phyloP scores from a whole-genome alignment of 2,888 invertebrate species.

The Machimus atricapillus region DNA sequence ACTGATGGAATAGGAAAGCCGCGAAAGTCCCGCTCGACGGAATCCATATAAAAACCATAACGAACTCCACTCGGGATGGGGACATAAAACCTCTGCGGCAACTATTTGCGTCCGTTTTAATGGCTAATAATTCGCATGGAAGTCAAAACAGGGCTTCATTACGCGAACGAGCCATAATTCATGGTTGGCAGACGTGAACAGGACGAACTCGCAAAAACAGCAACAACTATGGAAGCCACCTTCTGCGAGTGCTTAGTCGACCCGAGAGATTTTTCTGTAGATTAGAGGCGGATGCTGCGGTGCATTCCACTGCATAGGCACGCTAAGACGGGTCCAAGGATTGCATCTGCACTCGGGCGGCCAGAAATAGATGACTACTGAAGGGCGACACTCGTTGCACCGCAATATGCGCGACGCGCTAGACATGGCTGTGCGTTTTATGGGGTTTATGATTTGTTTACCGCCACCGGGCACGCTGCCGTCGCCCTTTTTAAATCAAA shows the following conservation, averaged over 20 bases:
- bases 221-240: neutral
- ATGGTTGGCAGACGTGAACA: neutral
- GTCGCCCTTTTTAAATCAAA: neutral
- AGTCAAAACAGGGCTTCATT: slow-evolving; percentile 20
- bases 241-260: neutral
- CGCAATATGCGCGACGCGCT: neutral
- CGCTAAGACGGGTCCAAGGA: neutral
- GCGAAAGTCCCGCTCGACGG: neutral
- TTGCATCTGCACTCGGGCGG: neutral
- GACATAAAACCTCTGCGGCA: neutral
- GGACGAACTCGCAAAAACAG: neutral
- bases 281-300: neutral
- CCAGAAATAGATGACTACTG: neutral
- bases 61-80: neutral
- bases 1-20: neutral
- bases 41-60: neutral
- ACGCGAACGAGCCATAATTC: slow-evolving; percentile 23
- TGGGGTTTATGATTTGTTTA: neutral
- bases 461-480: neutral
- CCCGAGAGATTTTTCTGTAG: neutral
- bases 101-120: slow-evolving; percentile 31
- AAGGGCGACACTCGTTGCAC: neutral
- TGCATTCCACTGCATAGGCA: neutral
- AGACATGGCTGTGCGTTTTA: neutral
- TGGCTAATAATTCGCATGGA: slow-evolving; percentile 17